Conservation (phyloP, 1,140 invertebrate genomes). For the Drosophila navojoa region DNA sequence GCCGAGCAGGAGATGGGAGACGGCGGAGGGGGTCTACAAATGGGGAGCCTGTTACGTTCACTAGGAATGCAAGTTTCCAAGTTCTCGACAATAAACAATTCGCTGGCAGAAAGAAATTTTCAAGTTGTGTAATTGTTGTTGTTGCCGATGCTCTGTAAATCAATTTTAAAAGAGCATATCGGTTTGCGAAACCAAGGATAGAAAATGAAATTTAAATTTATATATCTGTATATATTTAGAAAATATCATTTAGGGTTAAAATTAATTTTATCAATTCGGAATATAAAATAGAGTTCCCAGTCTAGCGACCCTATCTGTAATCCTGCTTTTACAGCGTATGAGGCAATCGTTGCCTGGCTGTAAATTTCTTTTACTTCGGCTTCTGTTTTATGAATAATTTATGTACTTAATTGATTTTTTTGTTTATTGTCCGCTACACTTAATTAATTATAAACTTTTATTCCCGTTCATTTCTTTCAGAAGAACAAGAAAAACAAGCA, state of each 20-base stretch:
- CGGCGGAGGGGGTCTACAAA: neutral
- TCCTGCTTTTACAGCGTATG: neutral
- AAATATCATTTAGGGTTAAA: no score
- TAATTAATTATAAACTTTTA: slow-evolving; percentile 74
- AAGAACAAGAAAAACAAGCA: slow-evolving; percentile 2
- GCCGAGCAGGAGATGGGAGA: neutral
- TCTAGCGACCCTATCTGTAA: neutral
- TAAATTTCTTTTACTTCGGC: neutral
- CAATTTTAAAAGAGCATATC: neutral
- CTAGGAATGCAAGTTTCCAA: slow-evolving; percentile 50
- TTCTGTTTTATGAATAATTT: slow-evolving; percentile 75
- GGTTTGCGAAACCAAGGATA: neutral
- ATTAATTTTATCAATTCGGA: no score
- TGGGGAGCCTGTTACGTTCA: slow-evolving; percentile 7
- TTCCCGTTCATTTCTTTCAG: slow-evolving; percentile 21
- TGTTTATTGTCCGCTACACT: slow-evolving; percentile 70
- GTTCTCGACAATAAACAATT: slow-evolving; percentile 56
- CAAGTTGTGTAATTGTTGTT: slow-evolving; percentile 39
- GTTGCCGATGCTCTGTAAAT: slow-evolving; percentile 1
- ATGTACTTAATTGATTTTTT: slow-evolving; percentile 78
- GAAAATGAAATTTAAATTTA: neutral
- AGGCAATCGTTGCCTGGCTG: neutral
- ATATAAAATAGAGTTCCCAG: neutral
- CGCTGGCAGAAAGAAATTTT: slow-evolving; percentile 5
- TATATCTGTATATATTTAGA: no score